Evolutionary conservation across 1,140 invertebrate genomes (phyloP).

Genomic region (Tetranychus cinnabarinus): DNA sequence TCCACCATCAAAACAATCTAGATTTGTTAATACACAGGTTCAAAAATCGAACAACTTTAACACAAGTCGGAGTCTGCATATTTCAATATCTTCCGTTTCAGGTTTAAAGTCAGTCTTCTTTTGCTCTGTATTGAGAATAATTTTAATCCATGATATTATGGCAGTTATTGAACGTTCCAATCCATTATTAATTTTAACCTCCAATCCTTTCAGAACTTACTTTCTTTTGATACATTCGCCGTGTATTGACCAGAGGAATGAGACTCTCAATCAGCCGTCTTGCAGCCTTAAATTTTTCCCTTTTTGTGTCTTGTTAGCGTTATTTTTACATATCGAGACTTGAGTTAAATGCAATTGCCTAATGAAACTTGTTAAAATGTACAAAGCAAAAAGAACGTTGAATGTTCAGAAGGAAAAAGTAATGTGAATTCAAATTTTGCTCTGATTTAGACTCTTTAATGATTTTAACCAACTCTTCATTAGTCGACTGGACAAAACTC

Average conservation of each 20-base stretch:
- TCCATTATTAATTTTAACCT: conserved; percentile 63
- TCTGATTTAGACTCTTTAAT: no score
- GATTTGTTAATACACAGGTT: conserved; percentile 50
- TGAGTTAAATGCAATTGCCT: no score
- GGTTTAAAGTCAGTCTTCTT: conserved; percentile 89
- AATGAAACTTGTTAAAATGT: no score
- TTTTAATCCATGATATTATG: conserved; percentile 68
- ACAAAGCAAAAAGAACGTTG: no score
- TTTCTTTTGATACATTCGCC: conserved; percentile 67
- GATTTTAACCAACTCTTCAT: no score
- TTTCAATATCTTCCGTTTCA: conserved; percentile 34
- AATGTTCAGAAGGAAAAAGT: no score
- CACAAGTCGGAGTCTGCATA: conserved; percentile 35
- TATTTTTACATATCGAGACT: no score
- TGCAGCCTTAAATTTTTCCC: conserved; percentile 24
- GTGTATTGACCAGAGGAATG: conserved; percentile 68
- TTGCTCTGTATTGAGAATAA: conserved; percentile 74
- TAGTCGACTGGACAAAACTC: no score
- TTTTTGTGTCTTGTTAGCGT: no score
- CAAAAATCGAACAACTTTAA: conserved; percentile 61
- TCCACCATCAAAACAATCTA: conserved; percentile 65
- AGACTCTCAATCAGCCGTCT: conserved; percentile 78
- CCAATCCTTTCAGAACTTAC: conserved; percentile 59
- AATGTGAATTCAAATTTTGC: no score
- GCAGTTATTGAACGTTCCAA: conserved; percentile 62